Conservation (phyloP, 2,113 vertebrate species). For the Silurus asotus region DNA sequence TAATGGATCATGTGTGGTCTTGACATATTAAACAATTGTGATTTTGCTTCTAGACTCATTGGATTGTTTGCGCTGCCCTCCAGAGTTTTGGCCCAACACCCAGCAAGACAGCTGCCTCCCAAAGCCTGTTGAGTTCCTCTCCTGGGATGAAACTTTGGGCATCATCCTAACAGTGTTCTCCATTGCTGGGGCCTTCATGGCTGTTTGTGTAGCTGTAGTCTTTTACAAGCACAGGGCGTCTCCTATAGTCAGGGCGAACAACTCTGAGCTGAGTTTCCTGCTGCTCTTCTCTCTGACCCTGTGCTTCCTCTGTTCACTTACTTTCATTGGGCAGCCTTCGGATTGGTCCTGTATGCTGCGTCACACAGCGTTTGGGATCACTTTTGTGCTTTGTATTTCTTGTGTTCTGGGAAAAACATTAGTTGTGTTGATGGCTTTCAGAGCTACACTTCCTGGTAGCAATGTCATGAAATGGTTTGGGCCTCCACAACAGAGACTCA, state of each 20-base stretch:
- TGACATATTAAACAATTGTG: slow-evolving; percentile 1
- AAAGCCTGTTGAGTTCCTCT: slow-evolving; percentile 69
- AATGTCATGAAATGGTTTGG: slow-evolving; percentile 69
- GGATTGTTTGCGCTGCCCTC: slow-evolving; percentile 60
- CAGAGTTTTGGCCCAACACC: slow-evolving; percentile 65
- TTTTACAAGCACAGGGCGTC: slow-evolving; percentile 64
- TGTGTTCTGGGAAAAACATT: slow-evolving; percentile 70
- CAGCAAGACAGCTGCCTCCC: slow-evolving; percentile 58
- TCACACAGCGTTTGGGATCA: slow-evolving; percentile 67
- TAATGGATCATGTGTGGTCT: not conserved
- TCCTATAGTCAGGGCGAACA: slow-evolving; percentile 68
- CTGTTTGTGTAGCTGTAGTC: slow-evolving; percentile 55
- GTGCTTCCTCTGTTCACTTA: slow-evolving; percentile 68
- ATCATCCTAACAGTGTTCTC: slow-evolving; percentile 63
- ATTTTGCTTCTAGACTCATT: slow-evolving; percentile 64
- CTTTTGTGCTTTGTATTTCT: slow-evolving; percentile 68
- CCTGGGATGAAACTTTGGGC: slow-evolving; percentile 61
- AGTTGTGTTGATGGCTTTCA: slow-evolving; percentile 69
- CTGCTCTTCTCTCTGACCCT: slow-evolving; percentile 64
- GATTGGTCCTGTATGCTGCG: slow-evolving; percentile 68
- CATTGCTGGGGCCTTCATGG: slow-evolving; percentile 60
- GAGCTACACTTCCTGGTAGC: slow-evolving; percentile 62
- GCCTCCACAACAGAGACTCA: slow-evolving; percentile 64
- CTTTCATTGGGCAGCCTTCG: slow-evolving; percentile 68
- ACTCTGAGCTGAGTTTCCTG: slow-evolving; percentile 66